Evolutionary conservation across 2,797 vertebrate species (phyloP).

Genomic region (Sebastiscus tertius): DNA sequence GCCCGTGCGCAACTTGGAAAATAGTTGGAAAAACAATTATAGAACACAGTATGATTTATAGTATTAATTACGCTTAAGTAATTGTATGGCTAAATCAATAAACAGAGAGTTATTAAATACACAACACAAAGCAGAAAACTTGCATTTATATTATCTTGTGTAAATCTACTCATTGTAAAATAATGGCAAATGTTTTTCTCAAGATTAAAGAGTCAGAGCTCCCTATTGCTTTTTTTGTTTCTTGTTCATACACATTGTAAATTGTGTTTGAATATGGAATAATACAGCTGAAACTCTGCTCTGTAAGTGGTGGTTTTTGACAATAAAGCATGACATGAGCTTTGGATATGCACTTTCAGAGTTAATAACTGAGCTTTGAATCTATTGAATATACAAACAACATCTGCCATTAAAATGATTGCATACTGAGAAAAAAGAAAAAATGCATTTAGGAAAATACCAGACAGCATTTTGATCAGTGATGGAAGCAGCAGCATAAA

Average conservation of each 20-base stretch:
- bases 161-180: background rate
- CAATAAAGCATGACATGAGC: background rate
- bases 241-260: background rate
- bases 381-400: background rate
- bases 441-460: conserved; percentile 21
- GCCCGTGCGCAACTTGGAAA: background rate
- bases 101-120: background rate
- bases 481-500: conserved; percentile 21
- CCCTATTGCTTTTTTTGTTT: background rate
- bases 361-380: background rate
- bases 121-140: background rate
- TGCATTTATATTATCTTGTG: background rate
- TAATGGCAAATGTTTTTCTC: background rate
- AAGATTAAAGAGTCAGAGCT: background rate
- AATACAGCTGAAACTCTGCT: background rate
- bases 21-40: background rate
- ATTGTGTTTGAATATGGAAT: background rate
- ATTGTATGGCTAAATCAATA: background rate
- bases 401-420: conserved; percentile 5
- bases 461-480: conserved; percentile 39
- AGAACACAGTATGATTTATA: background rate
- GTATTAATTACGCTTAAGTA: background rate
- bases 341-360: background rate
- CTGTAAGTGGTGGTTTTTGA: background rate
- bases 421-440: background rate